Base-by-base conservation (phyloP, 2,888 invertebrate species). In the Thalpophila matura region DNA sequence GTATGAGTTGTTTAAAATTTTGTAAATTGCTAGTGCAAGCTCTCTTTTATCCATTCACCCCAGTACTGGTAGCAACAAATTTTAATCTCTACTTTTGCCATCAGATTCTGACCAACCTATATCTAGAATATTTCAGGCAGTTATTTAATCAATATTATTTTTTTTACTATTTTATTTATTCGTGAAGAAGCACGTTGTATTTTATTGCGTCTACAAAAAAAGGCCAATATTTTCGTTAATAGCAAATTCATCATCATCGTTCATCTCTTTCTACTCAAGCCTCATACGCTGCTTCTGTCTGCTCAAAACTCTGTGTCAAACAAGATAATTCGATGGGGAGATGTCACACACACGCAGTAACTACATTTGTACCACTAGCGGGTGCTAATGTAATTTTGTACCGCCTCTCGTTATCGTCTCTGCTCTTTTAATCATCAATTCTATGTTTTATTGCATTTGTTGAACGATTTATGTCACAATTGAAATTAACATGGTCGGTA, bases 241-340 rank as follows among this genome's bases (percentile, higher is more conserved):
- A 22, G 3, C n/a, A 40, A 20, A 35, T 9, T 35, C 16, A 14
- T 33, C 7, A 6, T 2, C 12, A 5, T 18, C 12, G 16, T 3
- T 7, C n/a, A 20, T 6, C n/a, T n/a, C n/a, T n/a, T n/a, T n/a
- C n/a, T n/a, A 16, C 24, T 9, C 2, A 33, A 43, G 22, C 16
- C 31, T 1, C 46, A 0, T n/a, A n/a, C n/a, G 29, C 4, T 43
- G 20, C 38, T 0, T 70, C 60, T 56, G 46, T 26, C 12, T n/a
- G 1, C 22, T 59, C 42, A 12, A n/a, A 69, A 38, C 43, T 64
- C 69, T 76, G 12, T 60, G 37, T 46, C 60, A 58, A 79, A 76
- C 62, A 69, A 83, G 78, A 85, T 86, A 85, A 85, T 83, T 83
- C 75, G 76, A 76, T 74, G 73, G 80, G 82, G 82, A 77, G 76